A percentile compares a stretch with the other conserved stretches of the same genome.
These are phyloP conservation scores for Acleris sparsana DNA, from an alignment of 2,888 invertebrate genomes.

Conservation along the genomic window DNA sequence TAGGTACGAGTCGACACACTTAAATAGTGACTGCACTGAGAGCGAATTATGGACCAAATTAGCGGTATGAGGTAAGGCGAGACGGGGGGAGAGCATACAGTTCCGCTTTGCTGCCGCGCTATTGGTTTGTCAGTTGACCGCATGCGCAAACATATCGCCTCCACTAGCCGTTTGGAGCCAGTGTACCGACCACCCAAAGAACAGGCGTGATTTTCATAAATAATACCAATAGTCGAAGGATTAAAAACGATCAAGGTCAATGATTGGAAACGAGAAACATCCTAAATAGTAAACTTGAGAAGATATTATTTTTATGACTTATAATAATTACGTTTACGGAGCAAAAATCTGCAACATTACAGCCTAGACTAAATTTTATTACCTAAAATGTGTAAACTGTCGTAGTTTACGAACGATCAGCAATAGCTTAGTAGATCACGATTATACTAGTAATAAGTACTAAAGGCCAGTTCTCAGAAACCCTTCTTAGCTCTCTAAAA, in stretches of 20 bases:
- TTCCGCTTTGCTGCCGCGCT: no score
- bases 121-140: no score
- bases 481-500: not conserved
- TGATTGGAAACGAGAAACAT: slow-evolving; percentile 8
- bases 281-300: slow-evolving; percentile 33
- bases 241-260: not conserved
- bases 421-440: slow-evolving; percentile 49
- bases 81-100: no score
- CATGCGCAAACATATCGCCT: no score
- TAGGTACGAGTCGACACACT: no score
- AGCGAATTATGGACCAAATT: no score
- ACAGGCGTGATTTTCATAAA: not conserved
- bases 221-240: not conserved
- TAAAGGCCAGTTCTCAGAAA: slow-evolving; percentile 41
- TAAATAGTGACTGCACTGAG: no score
- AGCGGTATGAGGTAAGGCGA: no score
- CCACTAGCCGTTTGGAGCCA: no score
- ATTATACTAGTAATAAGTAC: slow-evolving; percentile 61
- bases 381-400: slow-evolving; percentile 49
- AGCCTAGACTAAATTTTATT: slow-evolving; percentile 44
- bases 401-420: slow-evolving; percentile 52
- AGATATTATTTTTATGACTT: slow-evolving; percentile 36
- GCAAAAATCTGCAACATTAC: slow-evolving; percentile 55
- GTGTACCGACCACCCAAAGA: not conserved
- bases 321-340: slow-evolving; percentile 49